Base-by-base conservation (phyloP, 2,113 vertebrate genomes). In the Fulmarus glacialis region DNA sequence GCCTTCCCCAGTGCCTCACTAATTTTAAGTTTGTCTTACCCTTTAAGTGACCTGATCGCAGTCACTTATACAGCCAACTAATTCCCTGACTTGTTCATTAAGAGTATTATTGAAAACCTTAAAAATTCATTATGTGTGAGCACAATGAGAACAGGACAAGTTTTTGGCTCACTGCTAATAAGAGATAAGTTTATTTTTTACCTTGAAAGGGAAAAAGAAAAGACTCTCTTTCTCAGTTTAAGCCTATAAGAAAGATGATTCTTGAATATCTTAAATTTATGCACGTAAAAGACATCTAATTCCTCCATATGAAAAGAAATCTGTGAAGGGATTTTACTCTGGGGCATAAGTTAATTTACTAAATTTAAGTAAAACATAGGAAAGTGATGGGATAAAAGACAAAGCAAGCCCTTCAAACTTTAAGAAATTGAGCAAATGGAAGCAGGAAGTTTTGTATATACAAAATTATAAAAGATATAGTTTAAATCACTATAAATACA, bases 111-210 rank as follows among this genome's bases (percentile, higher is more conserved):
- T 96, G 95, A 95, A 95, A 96, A 94, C 80, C 36, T 73, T 79
- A 94, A 94, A 95, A 97, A 96, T 92, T 95, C 94, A 97, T 97
- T 96, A 97, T 85, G 95, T 96, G 94, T 93, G 58, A 97, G 34
- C 59, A 80, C 73, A 92, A 34, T 47, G 82, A 90, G 64, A 93
- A 86, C 43, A 74, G 32, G 93, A 96, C 89, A 96, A 87, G 62
- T 91, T 97, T 94, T 96, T 98, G 97, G 97, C 97, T 96, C 34
- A 27, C 59, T 90, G n/a, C 48, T 81, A 82, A 52, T 53, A 95
- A 55, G 55, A 97, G 92, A 90, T 81, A 95, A 89, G 77, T 89
- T 85, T 95, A 30, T 80, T 71, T 90, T 71, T 85, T 94, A 97
- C 93, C 90, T 95, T 87, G 45, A 94, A 88, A 85, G 26, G 19